A percentile compares a stretch with the other conserved stretches of the same genome.
Conservation (phyloP, 2,888 invertebrate genomes). For the Polyommatus icarus region DNA sequence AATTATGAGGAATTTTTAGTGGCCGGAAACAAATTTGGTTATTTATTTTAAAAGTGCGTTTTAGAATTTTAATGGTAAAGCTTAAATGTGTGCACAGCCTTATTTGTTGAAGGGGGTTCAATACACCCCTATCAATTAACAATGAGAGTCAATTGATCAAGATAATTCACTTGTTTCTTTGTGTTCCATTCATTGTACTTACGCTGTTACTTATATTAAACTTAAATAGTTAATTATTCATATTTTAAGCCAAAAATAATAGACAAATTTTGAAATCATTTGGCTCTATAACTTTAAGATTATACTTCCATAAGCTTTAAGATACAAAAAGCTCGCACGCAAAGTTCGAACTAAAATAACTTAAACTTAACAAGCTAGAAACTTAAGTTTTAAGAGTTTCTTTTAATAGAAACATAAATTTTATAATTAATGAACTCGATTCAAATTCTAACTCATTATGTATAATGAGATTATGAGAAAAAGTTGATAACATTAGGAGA, state of each 20-base stretch:
- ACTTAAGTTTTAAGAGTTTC: slow-evolving; percentile 5
- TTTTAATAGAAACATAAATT: slow-evolving; percentile 15
- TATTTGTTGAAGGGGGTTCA: neutral
- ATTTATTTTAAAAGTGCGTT: neutral
- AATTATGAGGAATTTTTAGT: slow-evolving; percentile 36
- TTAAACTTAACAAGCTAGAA: neutral
- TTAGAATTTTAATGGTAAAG: neutral
- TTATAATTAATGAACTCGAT: slow-evolving; percentile 17
- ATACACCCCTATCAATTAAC: slow-evolving; percentile 15
- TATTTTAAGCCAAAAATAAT: neutral
- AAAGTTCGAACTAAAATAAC: neutral
- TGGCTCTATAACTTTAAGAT: no score
- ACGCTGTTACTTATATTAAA: neutral
- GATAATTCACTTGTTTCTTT: slow-evolving; percentile 9
- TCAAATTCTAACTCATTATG: neutral
- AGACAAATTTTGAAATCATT: no score
- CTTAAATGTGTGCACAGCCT: neutral
- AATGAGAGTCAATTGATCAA: slow-evolving; percentile 12
- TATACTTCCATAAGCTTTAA: no score
- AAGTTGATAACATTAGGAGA: slow-evolving; percentile 23
- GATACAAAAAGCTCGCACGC: no score
- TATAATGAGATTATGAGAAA: slow-evolving; percentile 26
- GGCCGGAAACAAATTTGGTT: slow-evolving; percentile 36
- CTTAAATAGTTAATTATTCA: neutral
- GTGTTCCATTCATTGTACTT: neutral